Percentiles rank a stretch among this genome's conserved stretches.
Conservation (phyloP, 2,113 vertebrate genomes). For the Sphyrna mokarran region DNA sequence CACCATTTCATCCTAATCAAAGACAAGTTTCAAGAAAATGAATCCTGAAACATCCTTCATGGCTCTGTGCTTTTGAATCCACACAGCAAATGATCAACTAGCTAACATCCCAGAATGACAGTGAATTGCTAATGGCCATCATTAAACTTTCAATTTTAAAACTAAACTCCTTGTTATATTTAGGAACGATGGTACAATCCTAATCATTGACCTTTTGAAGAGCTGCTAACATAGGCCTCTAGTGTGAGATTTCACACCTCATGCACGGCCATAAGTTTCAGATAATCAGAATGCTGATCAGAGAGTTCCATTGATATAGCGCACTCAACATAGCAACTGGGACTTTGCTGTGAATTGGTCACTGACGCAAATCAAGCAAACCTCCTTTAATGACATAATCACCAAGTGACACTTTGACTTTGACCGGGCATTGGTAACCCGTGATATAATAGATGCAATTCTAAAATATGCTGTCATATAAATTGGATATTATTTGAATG, state of each 20-base stretch:
- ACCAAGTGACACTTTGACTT: background rate
- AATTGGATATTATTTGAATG: background rate
- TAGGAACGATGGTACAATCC: background rate
- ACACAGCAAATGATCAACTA: background rate
- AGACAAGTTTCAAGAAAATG: background rate
- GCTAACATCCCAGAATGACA: too few relatives aligned
- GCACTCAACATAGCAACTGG: background rate
- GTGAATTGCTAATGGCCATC: background rate
- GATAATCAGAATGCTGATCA: background rate
- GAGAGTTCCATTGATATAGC: background rate
- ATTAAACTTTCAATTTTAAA: background rate
- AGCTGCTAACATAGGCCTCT: background rate
- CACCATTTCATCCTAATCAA: background rate
- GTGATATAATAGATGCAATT: background rate
- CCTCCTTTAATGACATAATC: background rate
- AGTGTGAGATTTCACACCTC: conserved; percentile 3
- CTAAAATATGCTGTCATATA: background rate
- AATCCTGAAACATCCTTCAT: background rate
- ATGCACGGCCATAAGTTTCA: background rate
- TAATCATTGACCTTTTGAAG: background rate
- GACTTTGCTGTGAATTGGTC: too few relatives aligned
- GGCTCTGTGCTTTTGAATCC: background rate
- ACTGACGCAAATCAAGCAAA: background rate
- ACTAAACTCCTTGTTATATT: background rate
- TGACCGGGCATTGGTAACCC: background rate